These are phyloP conservation scores for Platerodrilus igneus DNA, from an alignment of 2,888 invertebrate genomes.

Conservation along the genomic window DNA sequence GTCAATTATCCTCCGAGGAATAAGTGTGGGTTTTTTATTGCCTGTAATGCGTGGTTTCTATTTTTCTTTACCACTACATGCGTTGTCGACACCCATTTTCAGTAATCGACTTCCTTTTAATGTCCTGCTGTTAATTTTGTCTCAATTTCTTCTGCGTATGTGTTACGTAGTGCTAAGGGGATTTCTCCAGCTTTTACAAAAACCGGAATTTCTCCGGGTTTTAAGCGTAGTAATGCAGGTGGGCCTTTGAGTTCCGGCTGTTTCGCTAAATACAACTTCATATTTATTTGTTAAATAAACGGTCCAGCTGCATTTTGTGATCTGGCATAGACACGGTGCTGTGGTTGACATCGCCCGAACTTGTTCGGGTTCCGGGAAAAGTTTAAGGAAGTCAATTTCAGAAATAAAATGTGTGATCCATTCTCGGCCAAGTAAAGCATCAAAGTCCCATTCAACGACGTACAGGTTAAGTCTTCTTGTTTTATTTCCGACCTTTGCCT, in stretches of 20 bases:
- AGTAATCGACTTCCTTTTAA: conserved; percentile 25
- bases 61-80: conserved; percentile 24
- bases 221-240: too few relatives aligned
- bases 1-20: too few relatives aligned
- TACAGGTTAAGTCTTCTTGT: too few relatives aligned
- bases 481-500: too few relatives aligned
- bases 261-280: too few relatives aligned
- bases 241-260: too few relatives aligned
- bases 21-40: conserved; percentile 26
- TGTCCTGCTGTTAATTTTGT: conserved; percentile 25
- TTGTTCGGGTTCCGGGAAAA: background rate
- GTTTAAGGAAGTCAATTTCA: background rate
- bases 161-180: conserved; percentile 17
- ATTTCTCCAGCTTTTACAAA: conserved; percentile 23
- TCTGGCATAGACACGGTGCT: too few relatives aligned
- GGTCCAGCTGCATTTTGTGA: conserved; percentile 10
- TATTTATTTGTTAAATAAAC: too few relatives aligned
- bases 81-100: conserved; percentile 26
- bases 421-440: background rate
- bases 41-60: conserved; percentile 23
- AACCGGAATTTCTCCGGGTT: conserved; percentile 26
- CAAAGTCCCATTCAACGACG: too few relatives aligned
- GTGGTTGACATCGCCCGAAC: too few relatives aligned
- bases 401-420: background rate
- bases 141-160: conserved; percentile 22